Base-by-base conservation (phyloP, 2,113 vertebrate genomes). In the Ranitomeya imitator region DNA sequence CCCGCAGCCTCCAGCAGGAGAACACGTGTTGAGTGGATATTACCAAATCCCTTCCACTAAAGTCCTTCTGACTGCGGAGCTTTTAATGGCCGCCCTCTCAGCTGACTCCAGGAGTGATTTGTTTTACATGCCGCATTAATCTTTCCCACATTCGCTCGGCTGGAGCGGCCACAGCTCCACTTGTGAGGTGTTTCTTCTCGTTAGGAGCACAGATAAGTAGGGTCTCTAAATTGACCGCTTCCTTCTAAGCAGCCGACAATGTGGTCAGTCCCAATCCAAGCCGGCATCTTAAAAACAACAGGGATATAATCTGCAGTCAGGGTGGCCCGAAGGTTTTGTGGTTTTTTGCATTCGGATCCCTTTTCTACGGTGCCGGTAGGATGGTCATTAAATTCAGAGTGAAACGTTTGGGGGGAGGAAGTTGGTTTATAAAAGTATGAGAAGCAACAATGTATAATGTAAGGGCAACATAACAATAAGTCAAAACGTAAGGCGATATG, bases 91-190 rank as follows among this genome's bases (percentile, higher is more conserved):
- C 93, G 95, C 95, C 94, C 96, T 96, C 95, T 96, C 95, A 95
- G 95, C 95, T 95, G 94, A 96, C 94, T 93, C 96, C 95, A 94
- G 93, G 94, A 95, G 92, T 96, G 94, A 96, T 96, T 96, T 96
- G 96, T 95, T 96, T 96, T 95, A 94, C 94, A 96, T 96, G 95
- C 95, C 96, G 96, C 95, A 96, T 96, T 96, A 96, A 98, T 97
- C 94, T 95, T 95, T 96, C 96, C 96, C 97, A 97, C 95, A 96
- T 97, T 96, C 96, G 95, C 96, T 95, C 94, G 94, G 95, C 95
- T 92, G 6, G 95, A 94, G 95, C 96, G 94, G 95, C 96, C 95
- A 95, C 94, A 94, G 94, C 93, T 96, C 94, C 95, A 93, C 95
- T 96, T 96, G 95, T 96, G 95, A 96, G 95, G 94, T 96, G 93